These are phyloP conservation scores for Himantopus leucocephalus DNA, from an alignment of 2,113 vertebrate species.

Conservation along the genomic window DNA sequence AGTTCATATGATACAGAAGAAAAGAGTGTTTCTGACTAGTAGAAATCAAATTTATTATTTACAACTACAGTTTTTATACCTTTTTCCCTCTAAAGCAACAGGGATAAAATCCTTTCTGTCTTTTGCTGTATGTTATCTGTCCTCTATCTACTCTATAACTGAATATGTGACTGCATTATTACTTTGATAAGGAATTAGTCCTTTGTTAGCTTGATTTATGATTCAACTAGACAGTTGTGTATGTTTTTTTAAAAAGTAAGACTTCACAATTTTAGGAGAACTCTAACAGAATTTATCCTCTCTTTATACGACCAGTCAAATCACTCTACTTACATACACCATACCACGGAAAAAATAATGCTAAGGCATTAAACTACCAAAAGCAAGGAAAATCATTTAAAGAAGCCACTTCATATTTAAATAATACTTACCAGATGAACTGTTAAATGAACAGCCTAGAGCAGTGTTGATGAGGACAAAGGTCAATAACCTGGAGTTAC, in stretches of 20 bases:
- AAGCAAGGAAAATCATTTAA: neutral
- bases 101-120: neutral
- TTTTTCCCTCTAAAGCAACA: neutral
- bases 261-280: neutral
- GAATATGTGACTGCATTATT: neutral
- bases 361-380: neutral
- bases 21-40: neutral
- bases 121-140: neutral
- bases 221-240: neutral
- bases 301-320: neutral
- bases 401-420: neutral
- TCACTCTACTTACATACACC: neutral
- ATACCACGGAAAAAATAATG: neutral
- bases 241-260: neutral
- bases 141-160: neutral
- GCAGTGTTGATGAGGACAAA: neutral
- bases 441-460: neutral
- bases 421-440: slow-evolving; percentile 1
- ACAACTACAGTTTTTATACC: neutral
- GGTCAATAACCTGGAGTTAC: neutral
- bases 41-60: neutral
- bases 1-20: neutral
- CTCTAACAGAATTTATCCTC: neutral
- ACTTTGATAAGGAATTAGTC: neutral
- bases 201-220: neutral